Base-by-base conservation (phyloP, 2,888 invertebrate species). In the Epsilonema sp. region DNA sequence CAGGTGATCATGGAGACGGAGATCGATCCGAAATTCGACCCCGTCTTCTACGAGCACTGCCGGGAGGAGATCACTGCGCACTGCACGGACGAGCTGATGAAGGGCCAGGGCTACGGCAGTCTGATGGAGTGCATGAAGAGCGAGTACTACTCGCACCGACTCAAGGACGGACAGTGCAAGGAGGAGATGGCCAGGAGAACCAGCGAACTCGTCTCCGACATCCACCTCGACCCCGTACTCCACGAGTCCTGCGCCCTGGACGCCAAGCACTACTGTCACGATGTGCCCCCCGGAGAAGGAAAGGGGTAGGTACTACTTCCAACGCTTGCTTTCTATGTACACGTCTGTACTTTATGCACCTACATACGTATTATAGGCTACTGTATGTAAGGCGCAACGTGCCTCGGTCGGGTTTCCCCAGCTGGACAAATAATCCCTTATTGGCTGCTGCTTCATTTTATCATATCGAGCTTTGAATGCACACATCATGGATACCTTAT, bases 191-290 rank as follows among this genome's bases (percentile, higher is more conserved):
- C 84, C 0, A 78, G 80, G 56, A 74, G 89, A 51, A 82, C 92
- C 53, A 82, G 84, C 59, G 72, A 73, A 56, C 78, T 81, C 0
- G 79, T 82, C 63, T 82, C 86, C 0, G 94, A 97, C 66, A 86
- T 97, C 52, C 83, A 92, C 56, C 82, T 85, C 1, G 94, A 97
- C 71, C 90, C 90, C 0, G 67, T 86, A 42, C 70, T 97, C 49
- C 82, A 87, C 65, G 74, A 79, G 52, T 82, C 85, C 0, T 97
- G 94, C 64, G 77, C 80, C 8, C 70, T 80, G 21, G 92, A 94
- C 68, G 56, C 73, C 26, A 58, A 62, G 39, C 58, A 61, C 37
- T 63, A 62, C 51, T 74, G 74, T 58, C 51, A 53, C 16, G 67
- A 67, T 49, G 60, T 89, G 23, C 76, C 78, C 43, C 80, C 82